Conservation (phyloP, 2,888 invertebrate genomes). For the Allacma fusca region DNA sequence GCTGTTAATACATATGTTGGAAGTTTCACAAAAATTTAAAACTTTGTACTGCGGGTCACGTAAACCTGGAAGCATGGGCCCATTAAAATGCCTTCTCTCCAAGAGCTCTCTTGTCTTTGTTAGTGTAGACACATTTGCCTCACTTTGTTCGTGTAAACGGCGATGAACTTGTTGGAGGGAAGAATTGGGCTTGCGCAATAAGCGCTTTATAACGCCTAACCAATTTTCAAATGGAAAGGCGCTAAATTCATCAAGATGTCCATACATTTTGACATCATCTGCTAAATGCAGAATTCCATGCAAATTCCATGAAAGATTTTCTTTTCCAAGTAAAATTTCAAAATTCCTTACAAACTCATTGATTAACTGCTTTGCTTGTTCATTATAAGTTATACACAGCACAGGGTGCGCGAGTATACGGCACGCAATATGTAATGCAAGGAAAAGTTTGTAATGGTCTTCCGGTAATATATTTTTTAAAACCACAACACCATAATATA, state of each 20-base stretch:
- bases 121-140: too few species aligned
- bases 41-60: too few species aligned
- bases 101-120: too few species aligned
- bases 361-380: not conserved
- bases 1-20: too few species aligned
- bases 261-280: not conserved
- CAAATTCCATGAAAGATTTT: not conserved
- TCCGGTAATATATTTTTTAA: conserved; percentile 48
- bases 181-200: not conserved
- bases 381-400: not conserved
- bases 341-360: not conserved
- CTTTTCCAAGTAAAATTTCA: not conserved
- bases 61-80: too few species aligned
- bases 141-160: too few species aligned
- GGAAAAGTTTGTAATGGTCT: conserved; percentile 46
- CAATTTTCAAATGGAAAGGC: not conserved
- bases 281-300: not conserved
- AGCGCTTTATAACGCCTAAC: not conserved
- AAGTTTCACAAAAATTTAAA: too few species aligned
- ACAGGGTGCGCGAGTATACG: conserved; percentile 1
- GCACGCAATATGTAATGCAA: conserved; percentile 33
- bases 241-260: not conserved
- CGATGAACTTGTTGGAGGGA: not conserved
- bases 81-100: too few species aligned
- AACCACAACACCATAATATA: conserved; percentile 60